Base-by-base conservation (phyloP, 1,140 invertebrate genomes). In the Drosophila sucinea region DNA sequence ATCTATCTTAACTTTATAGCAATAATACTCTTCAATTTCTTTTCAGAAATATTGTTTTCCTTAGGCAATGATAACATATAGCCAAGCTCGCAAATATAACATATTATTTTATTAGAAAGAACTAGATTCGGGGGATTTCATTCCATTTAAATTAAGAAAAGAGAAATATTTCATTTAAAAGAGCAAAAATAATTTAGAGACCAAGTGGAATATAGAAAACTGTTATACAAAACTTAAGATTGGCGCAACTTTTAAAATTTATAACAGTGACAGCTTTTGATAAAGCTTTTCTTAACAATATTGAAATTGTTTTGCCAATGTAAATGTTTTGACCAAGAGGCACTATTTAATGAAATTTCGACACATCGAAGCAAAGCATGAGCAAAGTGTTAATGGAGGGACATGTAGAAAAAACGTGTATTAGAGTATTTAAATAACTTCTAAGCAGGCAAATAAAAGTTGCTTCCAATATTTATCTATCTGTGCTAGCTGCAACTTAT, bases 391-490 rank as follows among this genome's bases (percentile, higher is more conserved):
- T 77, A 77, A 77, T 77, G 56, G 60, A 6, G 35, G 27, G 38
- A 70, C 60, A 77, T 70, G 73, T 6, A 5, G 27, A 1, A 8
- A 32, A 65, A 90, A 73, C 73, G 67, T 78, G 70, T 62, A 17
- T 17, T 3, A 23, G 41, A 79, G 56, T 73, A 71, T 77, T 73
- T 64, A 44, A 61, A 51, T 33, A 73, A 57, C 51, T 55, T 72
- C 72, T 77, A 79, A 60, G 61, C 79, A 71, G 11, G 51, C 51
- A 71, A 79, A 74, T 87, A 79, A 70, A 55, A 77, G 41, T 41
- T 44, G 58, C n/a, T 27, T 35, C 70, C 73, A 67, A 60, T 73
- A 60, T 51, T 65, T 74, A 51, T 35, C 10, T 8, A 60, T 33
- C 67, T 6, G 35, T 75, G 60, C 17, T 33, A 25, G 41, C 5